phyloP scores from a whole-genome alignment of 2,888 invertebrate species.

The Brachyptera risi region DNA sequence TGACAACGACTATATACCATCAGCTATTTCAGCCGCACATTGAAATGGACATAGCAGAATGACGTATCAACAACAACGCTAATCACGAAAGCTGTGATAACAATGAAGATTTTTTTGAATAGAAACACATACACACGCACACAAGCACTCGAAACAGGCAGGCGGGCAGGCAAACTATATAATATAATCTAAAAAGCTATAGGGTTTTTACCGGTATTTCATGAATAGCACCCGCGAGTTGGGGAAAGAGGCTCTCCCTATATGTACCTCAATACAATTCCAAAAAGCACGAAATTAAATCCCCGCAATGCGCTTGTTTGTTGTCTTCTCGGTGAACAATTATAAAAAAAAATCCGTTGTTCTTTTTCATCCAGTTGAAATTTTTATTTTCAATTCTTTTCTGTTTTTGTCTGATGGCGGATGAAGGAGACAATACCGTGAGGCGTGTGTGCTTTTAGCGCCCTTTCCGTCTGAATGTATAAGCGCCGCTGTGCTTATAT shows the following conservation, averaged over 20 bases:
- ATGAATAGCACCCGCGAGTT: no score
- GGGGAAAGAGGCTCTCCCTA: neutral
- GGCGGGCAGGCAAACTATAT: neutral
- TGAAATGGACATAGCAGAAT: neutral
- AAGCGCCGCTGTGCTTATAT: neutral
- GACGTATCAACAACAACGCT: slow-evolving; percentile 22
- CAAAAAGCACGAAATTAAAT: slow-evolving; percentile 26
- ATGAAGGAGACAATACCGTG: slow-evolving; percentile 5
- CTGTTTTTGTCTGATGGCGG: slow-evolving; percentile 14
- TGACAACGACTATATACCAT: no score
- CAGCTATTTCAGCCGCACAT: neutral
- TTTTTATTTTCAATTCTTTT: slow-evolving; percentile 26
- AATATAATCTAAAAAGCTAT: no score
- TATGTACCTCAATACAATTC: slow-evolving; percentile 21
- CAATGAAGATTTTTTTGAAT: neutral
- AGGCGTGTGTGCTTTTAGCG: slow-evolving; percentile 9
- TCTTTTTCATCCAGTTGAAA: slow-evolving; percentile 23
- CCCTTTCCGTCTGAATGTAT: slow-evolving; percentile 3
- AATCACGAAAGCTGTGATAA: slow-evolving; percentile 8
- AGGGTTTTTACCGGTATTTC: no score
- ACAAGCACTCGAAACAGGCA: neutral
- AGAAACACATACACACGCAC: slow-evolving; percentile 19
- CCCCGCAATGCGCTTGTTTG: slow-evolving; percentile 29
- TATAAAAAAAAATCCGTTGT: slow-evolving; percentile 17
- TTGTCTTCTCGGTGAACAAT: slow-evolving; percentile 28